Base-by-base conservation (phyloP, 2,113 vertebrate species). In the Nothobranchius furzeri region DNA sequence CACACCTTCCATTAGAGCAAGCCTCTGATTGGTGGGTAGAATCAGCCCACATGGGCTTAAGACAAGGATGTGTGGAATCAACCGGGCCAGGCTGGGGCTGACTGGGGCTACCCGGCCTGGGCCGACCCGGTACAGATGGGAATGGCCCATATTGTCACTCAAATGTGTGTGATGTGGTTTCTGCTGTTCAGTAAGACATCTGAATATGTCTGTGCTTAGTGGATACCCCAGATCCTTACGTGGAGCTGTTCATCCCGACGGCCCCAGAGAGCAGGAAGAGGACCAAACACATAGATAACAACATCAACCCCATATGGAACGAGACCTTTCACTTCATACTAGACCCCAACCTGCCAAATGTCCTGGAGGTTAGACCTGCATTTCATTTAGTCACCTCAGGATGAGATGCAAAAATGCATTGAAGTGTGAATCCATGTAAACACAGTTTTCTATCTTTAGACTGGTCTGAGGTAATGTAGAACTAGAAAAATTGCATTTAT, bases 201-300 rank as follows among this genome's bases (percentile, higher is more conserved):
- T n/a, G 6, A 40, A 56, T 63, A 12, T 53, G 7, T 63, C 7
- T 48, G 12, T 60, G 25, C 66, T 0, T 72, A 99, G 98, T 99
- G 81, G 97, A 99, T 83, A 99, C 96, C 25, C 96, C 98, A 35
- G 96, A 99, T 74, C 97, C 98, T 0, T 99, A 99, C 0, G 95
- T 99, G 89, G 95, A 97, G 74, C 89, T 99, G 61, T 97, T 95
- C 90, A 96, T 99, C 74, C 93, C 95, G 0, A 93, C 95, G 0
- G 94, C 96, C 35, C 96, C 96, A 0, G 96, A 98, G 58, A 95
- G 95, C 92, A 94, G 95, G 69, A 98, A 96, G 79, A 94, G 92
- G 85, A 99, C 96, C 0, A 94, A 90, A 13, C 94, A 98, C 67
- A 94, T 99, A 77, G 95, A 98, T 88, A 98, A 99, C 0, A 24